Evolutionary conservation across 2,888 invertebrate species (phyloP).

Genomic region (Zele albiditarsus): DNA sequence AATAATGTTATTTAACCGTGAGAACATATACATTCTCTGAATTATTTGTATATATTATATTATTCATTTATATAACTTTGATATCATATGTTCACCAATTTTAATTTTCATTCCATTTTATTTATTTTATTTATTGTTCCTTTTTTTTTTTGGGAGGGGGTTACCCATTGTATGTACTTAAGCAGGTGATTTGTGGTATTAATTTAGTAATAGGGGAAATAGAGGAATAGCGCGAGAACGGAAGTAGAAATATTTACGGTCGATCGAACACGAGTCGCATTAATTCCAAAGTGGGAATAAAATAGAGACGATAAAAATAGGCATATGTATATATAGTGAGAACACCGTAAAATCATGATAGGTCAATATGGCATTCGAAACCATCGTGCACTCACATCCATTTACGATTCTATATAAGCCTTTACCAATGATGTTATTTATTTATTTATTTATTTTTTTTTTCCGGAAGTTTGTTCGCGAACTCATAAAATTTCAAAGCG

Average conservation of each 20-base stretch:
- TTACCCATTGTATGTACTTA: neutral
- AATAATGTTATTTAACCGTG: constrained; percentile 28
- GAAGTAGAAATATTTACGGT: constrained; percentile 27
- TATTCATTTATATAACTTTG: neutral
- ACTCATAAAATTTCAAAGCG: constrained; percentile 28
- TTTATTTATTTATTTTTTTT: neutral
- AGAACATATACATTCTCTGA: neutral
- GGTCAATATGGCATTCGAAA: constrained; percentile 35
- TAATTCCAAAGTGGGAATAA: constrained; percentile 17
- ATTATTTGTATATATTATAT: neutral
- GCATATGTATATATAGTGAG: neutral
- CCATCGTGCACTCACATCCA: constrained; percentile 7
- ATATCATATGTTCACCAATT: neutral
- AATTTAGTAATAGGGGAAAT: neutral
- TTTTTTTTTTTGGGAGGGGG: neutral
- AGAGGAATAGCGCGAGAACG: constrained; percentile 13
- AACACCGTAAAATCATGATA: constrained; percentile 14
- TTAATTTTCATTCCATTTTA: neutral
- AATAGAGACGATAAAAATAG: constrained; percentile 28
- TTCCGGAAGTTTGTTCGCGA: constrained; percentile 25
- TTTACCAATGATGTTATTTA: constrained; percentile 5
- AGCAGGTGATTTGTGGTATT: neutral
- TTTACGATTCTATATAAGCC: constrained; percentile 26
- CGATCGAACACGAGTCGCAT: constrained; percentile 30
- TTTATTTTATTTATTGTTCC: neutral